phyloP scores from a whole-genome alignment of 35 echinoderm and acorn worm genomes.

The Apostichopus parvimensis region DNA sequence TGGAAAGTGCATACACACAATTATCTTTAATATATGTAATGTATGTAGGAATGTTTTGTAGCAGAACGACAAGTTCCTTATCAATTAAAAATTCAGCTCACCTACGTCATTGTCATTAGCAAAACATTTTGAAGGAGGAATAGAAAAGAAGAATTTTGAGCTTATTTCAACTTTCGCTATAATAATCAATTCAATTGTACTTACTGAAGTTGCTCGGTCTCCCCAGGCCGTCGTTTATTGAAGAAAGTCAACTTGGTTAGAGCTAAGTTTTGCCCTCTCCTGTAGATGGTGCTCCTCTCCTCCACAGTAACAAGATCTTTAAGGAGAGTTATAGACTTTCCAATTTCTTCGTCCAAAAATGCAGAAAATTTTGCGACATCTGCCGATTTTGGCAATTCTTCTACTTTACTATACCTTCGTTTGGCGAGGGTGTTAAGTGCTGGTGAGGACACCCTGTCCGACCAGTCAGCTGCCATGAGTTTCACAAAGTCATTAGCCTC shows the following conservation, averaged over 20 bases:
- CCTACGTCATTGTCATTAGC: too few species aligned
- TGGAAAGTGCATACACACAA: too few species aligned
- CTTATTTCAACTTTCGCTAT: too few species aligned
- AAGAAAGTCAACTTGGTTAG: conserved; percentile 37
- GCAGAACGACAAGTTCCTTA: too few species aligned
- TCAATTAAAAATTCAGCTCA: too few species aligned
- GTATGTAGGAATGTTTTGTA: too few species aligned
- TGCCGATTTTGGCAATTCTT: conserved; percentile 25
- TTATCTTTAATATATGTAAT: too few species aligned
- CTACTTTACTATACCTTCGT: not conserved
- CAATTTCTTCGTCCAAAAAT: not conserved
- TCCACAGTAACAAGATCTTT: not conserved
- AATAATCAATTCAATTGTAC: not conserved
- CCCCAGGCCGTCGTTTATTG: conserved; percentile 32
- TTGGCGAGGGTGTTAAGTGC: not conserved
- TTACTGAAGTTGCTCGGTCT: conserved; percentile 44
- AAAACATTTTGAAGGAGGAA: too few species aligned
- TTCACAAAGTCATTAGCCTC: conserved; percentile 26
- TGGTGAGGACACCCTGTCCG: conserved; percentile 14
- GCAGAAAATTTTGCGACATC: conserved; percentile 24
- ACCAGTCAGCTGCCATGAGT: conserved; percentile 8
- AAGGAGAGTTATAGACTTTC: not conserved
- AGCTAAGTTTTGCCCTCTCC: not conserved
- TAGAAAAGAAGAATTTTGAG: too few species aligned
- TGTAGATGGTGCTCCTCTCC: not conserved